phyloP scores from a whole-genome alignment of 2,797 vertebrate genomes.

The Chelonia mydas region DNA sequence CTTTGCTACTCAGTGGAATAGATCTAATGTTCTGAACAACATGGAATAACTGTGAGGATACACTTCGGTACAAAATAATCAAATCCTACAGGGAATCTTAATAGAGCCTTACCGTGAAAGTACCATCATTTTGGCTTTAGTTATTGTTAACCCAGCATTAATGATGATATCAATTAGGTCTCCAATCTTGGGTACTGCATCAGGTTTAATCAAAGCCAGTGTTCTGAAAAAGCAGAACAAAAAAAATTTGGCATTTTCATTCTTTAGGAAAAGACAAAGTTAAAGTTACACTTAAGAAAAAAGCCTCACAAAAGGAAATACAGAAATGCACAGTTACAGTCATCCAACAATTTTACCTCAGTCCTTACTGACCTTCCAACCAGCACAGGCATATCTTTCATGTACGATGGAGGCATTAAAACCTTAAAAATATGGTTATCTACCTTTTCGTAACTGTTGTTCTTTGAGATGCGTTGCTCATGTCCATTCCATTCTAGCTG shows the following conservation, averaged over 20 bases:
- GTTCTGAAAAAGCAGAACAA: constrained; percentile 82
- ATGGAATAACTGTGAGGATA: neutral
- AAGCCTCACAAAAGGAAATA: neutral
- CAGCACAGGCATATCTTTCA: neutral
- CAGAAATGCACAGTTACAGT: neutral
- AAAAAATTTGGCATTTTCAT: neutral
- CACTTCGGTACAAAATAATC: neutral
- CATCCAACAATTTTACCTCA: neutral
- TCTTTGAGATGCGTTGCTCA: no score
- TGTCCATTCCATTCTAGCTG: no score
- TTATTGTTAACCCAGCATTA: constrained; percentile 90
- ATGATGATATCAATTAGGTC: constrained; percentile 90
- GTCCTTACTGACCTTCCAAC: constrained; percentile 33
- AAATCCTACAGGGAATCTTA: neutral
- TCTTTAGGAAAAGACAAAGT: neutral
- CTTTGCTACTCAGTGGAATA: constrained; percentile 34
- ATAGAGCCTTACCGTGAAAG: constrained; percentile 88
- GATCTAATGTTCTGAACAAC: constrained; percentile 1
- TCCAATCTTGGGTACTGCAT: constrained; percentile 86
- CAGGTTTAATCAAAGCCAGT: constrained; percentile 94
- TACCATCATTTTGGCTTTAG: constrained; percentile 94
- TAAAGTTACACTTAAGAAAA: constrained; percentile 8
- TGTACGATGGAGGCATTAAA: neutral
- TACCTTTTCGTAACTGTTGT: no score
- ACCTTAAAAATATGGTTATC: neutral